A percentile compares a stretch with the other conserved stretches of the same genome.
These are phyloP conservation scores for Rhaphigaster nebulosa DNA, from an alignment of 2,888 invertebrate species.

Conservation along the genomic window DNA sequence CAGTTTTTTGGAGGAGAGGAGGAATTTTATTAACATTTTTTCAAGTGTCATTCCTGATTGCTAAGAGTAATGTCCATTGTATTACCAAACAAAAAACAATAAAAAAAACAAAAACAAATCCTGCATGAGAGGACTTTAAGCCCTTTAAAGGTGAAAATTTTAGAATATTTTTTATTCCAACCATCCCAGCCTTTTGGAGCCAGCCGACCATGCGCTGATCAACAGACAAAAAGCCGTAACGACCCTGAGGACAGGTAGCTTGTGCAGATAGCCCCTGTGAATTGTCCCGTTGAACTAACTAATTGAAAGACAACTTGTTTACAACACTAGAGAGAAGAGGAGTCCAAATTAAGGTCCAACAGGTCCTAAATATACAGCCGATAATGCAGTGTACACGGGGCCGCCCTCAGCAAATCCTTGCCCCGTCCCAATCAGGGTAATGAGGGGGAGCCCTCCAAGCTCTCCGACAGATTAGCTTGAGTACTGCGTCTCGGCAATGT, in stretches of 20 bases:
- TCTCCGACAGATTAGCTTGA: neutral
- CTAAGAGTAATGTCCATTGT: no score
- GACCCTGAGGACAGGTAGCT: neutral
- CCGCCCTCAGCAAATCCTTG: neutral
- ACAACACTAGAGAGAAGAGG: neutral
- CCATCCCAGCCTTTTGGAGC: neutral
- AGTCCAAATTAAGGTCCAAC: neutral
- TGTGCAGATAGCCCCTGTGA: neutral
- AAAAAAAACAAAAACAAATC: no score
- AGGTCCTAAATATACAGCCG: constrained; percentile 25
- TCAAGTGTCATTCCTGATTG: no score
- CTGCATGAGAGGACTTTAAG: no score
- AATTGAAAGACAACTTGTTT: constrained; percentile 41
- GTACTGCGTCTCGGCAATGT: neutral
- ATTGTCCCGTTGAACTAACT: neutral
- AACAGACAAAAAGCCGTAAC: neutral
- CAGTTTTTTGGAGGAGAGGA: no score
- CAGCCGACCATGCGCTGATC: neutral
- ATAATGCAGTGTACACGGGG: neutral
- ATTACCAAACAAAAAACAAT: no score
- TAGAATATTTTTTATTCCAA: no score
- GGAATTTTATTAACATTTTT: no score
- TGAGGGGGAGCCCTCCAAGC: neutral
- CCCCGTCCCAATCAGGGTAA: constrained; percentile 4
- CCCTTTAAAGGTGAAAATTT: no score